Base-by-base conservation (phyloP, 2,888 invertebrate genomes). In the Hirudinaria manillensis region DNA sequence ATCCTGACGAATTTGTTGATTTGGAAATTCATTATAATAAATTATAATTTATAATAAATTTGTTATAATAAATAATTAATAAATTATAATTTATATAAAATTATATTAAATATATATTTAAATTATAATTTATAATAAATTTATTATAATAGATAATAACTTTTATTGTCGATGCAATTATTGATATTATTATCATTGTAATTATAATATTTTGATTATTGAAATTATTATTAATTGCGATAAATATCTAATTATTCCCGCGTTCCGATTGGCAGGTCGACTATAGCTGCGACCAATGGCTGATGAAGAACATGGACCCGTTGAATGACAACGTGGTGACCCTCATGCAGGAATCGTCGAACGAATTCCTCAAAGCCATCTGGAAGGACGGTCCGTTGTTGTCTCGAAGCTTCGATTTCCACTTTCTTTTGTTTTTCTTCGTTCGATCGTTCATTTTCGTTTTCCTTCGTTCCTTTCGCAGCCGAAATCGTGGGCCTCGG, bases 301-400 rank as follows among this genome's bases (percentile, higher is more conserved):
- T 99, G 78, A 96, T 97, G 94, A 99, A 99, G 89, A 99, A 99
- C 87, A 99, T 99, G 99, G 99, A 99, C 84, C 99, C 99, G 0
- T 89, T 99, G 79, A 99, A 99, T 85, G 99, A 99, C 86, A 99
- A 99, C 85, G 93, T 99, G 38, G 98, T 99, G 0, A 93, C 93
- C 7, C 88, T 98, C 27, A 88, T 99, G 78, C 98, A 99, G 87
- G 89, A 89, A 24, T 96, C 98, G 0, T 82, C 82, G 21, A 85
- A 85, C 78, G 79, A 80, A 34, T 85, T 86, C 80, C 81, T 85
- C 24, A 79, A 78, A 67, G 92, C 93, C 84, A 98, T 99, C 81
- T 99, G 99, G 99, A 99, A 99, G 87, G 99, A 99, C 86, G 89
- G 89, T 89, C 80, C 80, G 84, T 72, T n/a, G 10, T 32, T 61